phyloP scores from a whole-genome alignment of 2,113 vertebrate genomes.

The Zapornia atra region DNA sequence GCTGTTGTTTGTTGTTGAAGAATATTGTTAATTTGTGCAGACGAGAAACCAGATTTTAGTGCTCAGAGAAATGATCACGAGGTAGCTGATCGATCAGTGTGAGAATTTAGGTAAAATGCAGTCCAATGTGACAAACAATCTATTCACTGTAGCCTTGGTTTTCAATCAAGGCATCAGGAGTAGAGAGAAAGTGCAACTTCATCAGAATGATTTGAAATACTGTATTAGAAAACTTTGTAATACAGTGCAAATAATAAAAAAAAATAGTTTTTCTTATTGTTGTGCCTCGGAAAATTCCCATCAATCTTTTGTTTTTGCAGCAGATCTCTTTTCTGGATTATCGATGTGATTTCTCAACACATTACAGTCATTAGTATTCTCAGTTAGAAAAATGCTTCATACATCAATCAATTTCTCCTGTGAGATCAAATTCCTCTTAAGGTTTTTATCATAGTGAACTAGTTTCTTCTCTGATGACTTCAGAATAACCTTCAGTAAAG shows the following conservation, averaged over 20 bases:
- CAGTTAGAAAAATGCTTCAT: not conserved
- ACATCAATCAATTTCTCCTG: slow-evolving; percentile 23
- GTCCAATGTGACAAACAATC: not conserved
- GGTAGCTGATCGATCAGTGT: not conserved
- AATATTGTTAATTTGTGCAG: not conserved
- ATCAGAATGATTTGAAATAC: not conserved
- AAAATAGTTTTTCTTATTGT: not conserved
- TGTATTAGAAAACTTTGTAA: not conserved
- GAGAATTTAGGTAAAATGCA: not conserved
- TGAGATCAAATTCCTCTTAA: not conserved
- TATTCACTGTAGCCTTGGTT: not conserved
- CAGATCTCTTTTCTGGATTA: slow-evolving; percentile 45
- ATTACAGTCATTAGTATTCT: slow-evolving; percentile 2
- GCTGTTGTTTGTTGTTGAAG: not conserved
- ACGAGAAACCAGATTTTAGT: not conserved
- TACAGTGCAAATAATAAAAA: not conserved
- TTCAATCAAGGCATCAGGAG: not conserved
- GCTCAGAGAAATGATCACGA: not conserved
- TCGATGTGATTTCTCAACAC: slow-evolving; percentile 52
- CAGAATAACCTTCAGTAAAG: not conserved
- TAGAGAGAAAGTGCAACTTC: not conserved
- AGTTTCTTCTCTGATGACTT: not conserved
- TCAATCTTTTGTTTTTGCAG: slow-evolving; percentile 44
- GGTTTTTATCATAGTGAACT: not conserved
- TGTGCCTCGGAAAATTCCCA: not conserved